Conservation (phyloP, 1,140 invertebrate species). For the Rhagoletis zephyria region DNA sequence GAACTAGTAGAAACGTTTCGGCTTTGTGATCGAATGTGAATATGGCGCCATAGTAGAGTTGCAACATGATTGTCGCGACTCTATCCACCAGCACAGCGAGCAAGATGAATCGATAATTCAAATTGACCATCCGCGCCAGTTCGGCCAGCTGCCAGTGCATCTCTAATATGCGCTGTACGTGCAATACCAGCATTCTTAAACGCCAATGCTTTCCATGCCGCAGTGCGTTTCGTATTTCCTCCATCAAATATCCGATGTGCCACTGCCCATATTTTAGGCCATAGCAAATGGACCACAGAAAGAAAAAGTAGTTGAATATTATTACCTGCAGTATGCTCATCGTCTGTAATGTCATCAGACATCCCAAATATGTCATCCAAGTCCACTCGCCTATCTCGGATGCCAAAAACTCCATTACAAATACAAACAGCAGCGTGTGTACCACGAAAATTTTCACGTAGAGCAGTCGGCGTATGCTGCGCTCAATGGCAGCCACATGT, state of each 20-base stretch:
- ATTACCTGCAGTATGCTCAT: background rate
- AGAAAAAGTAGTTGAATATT: background rate
- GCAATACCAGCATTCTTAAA: background rate
- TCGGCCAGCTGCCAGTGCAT: slow-evolving; percentile 1
- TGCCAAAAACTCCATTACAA: background rate
- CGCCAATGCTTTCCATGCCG: background rate
- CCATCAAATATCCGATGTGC: background rate
- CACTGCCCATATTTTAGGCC: background rate
- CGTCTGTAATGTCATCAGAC: background rate
- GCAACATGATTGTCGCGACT: background rate
- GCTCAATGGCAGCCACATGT: background rate
- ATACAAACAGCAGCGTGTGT: background rate
- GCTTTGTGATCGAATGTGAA: slow-evolving; percentile 21
- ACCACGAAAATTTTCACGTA: background rate
- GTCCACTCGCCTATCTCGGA: background rate
- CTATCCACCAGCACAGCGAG: background rate
- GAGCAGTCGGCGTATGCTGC: background rate
- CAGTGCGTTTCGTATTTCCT: background rate
- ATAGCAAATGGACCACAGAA: slow-evolving; percentile 28
- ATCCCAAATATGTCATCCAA: background rate
- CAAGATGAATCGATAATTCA: background rate
- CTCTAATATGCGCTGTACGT: background rate
- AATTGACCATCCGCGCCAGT: background rate
- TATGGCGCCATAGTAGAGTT: slow-evolving; percentile 24
- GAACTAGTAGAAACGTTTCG: background rate